A percentile compares a stretch with the other conserved stretches of the same genome.
phyloP scores from a whole-genome alignment of 53 echinoderm and acorn worm species.

The Apostichopus leukothele region DNA sequence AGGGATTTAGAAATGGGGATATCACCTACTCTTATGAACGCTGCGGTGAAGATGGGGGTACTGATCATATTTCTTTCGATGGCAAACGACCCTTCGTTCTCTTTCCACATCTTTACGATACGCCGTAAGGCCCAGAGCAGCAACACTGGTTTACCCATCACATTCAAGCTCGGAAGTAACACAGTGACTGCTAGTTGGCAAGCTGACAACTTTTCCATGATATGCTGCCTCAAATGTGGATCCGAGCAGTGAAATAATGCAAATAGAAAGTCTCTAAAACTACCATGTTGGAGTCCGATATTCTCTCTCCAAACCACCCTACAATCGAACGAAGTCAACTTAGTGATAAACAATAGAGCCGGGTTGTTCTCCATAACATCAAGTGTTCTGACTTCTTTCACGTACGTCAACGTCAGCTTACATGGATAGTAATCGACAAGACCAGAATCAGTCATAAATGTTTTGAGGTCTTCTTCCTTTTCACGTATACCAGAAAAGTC shows the following conservation, averaged over 20 bases:
- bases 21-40: neutral
- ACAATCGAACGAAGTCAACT: neutral
- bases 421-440: no score
- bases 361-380: no score
- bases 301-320: neutral
- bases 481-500: no score
- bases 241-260: slow-evolving; percentile 1
- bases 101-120: slow-evolving; percentile 1
- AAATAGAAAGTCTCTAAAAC: neutral
- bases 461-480: no score
- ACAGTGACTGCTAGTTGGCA: neutral
- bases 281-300: neutral
- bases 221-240: neutral
- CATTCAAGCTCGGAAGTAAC: neutral
- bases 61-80: neutral
- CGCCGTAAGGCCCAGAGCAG: neutral
- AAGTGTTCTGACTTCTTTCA: no score
- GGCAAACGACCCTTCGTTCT: neutral
- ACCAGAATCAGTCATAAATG: no score
- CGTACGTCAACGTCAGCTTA: no score
- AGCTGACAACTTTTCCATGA: neutral
- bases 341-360: neutral
- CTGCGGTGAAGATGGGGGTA: neutral
- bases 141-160: neutral
- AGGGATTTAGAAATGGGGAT: neutral